phyloP scores from a whole-genome alignment of 2,888 invertebrate genomes.

The Drosophila sordidula region DNA sequence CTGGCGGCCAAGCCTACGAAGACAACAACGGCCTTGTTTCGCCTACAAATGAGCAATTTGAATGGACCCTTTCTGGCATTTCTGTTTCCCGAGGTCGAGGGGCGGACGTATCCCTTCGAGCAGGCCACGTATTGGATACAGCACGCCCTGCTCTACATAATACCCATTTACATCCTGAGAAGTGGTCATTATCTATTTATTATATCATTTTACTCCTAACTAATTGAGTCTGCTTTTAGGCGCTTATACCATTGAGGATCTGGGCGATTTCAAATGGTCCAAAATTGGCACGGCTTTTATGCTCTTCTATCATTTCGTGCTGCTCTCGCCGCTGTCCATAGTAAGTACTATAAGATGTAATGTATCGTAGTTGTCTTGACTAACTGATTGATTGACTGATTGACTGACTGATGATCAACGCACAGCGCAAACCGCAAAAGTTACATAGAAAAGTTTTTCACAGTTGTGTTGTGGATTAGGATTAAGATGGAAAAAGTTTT shows the following conservation, averaged over 20 bases:
- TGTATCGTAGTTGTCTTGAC: too few species aligned
- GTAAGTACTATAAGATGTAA: constrained; percentile 85
- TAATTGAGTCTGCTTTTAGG: constrained; percentile 87
- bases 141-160: constrained; percentile 97
- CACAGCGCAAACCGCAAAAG: too few species aligned
- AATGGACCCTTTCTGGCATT: constrained; percentile 97
- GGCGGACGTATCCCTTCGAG: constrained; percentile 95
- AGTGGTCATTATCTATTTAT: constrained; percentile 88
- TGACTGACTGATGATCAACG: too few species aligned
- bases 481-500: too few species aligned
- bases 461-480: too few species aligned
- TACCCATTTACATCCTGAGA: constrained; percentile 95
- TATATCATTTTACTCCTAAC: background rate
- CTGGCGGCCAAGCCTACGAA: constrained; percentile 94
- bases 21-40: constrained; percentile 92
- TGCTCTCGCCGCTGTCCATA: constrained; percentile 88
- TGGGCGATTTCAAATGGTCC: constrained; percentile 92
- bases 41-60: constrained; percentile 96
- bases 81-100: constrained; percentile 97
- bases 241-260: constrained; percentile 92
- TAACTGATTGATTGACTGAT: too few species aligned
- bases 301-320: constrained; percentile 92
- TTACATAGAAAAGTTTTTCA: too few species aligned
- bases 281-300: constrained; percentile 92
- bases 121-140: constrained; percentile 97